A percentile compares a stretch with the other conserved stretches of the same genome.
These are phyloP conservation scores for Drosophila sechellia DNA, from an alignment of 1,140 invertebrate species.

Conservation along the genomic window DNA sequence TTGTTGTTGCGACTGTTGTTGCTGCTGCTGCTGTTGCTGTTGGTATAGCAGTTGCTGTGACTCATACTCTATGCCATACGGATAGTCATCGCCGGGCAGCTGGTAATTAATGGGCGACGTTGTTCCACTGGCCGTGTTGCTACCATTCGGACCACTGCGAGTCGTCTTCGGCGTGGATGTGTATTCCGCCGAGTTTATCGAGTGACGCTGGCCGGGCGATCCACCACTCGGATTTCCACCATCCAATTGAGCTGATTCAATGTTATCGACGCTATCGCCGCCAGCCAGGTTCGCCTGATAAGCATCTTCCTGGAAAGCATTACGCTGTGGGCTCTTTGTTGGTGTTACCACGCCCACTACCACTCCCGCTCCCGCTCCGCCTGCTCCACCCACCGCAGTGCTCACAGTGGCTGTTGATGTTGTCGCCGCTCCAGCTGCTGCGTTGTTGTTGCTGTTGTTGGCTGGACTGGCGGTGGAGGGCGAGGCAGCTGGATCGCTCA, in stretches of 20 bases:
- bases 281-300: conserved; percentile 53
- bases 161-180: conserved; percentile 74
- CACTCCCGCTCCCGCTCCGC: conserved; percentile 16
- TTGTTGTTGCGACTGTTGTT: conserved; percentile 22
- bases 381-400: conserved; percentile 7
- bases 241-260: conserved; percentile 23
- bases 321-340: conserved; percentile 68
- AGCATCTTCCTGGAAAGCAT: conserved; percentile 72
- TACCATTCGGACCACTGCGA: conserved; percentile 43
- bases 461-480: conserved; percentile 47
- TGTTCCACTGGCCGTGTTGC: conserved; percentile 60
- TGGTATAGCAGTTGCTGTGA: conserved; percentile 60
- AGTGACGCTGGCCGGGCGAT: conserved; percentile 72
- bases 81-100: conserved; percentile 68
- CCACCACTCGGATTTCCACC: conserved; percentile 35
- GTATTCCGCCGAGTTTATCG: conserved; percentile 75
- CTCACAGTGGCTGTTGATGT: conserved; percentile 1
- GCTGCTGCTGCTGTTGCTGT: conserved; percentile 48
- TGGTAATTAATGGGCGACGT: conserved; percentile 76
- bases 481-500: conserved; percentile 60
- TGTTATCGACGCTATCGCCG: conserved; percentile 62
- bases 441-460: conserved; percentile 19
- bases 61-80: conserved; percentile 71
- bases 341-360: conserved; percentile 46
- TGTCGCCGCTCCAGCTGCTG: conserved; percentile 4